Base-by-base conservation (phyloP, 2,113 vertebrate species). In the Eulacestoma nigropectus region DNA sequence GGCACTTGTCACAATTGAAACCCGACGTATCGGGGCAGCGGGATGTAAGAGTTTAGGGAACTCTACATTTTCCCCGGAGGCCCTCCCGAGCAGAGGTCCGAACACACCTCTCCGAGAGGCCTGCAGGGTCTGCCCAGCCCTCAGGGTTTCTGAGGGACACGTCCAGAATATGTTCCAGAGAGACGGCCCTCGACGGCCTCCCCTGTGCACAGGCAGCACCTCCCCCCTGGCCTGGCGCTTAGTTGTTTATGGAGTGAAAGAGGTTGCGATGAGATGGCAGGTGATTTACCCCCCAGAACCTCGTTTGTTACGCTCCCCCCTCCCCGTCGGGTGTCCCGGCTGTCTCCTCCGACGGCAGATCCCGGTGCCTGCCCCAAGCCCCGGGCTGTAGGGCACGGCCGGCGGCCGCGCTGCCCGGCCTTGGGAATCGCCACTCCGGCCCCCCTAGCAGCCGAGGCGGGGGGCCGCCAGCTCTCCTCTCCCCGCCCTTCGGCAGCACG, bases 1-100 rank as follows among this genome's bases (percentile, higher is more conserved):
- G 88, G 69, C 79, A 86, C 89, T 94, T 96, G 84, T 95, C 95
- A 96, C 95, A 93, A 90, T 56, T 96, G 85, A 96, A 90, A 96
- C 94, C 57, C 23, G 6, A 96, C 86, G 64, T 95, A 72, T 26
- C 5, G 26, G 74, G 82, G 42, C 74, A 95, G 41, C 4, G 18
- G 82, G 70, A 50, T 80, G 67, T 41, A 77, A 52, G 76, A 86
- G 33, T 89, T 96, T 57, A 64, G 52, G 63, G 74, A 56, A 23
- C 55, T 57, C 62, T 50, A 11, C 50, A 1, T 80, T 94, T 96
- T 73, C 21, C 74, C 32, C 15, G 10, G n/a, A 62, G 67, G 23
- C 39, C 55, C 23, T 77, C 77, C 52, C 7, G n/a, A 62, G n/a
- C 3, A 6, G 46, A 82, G 84, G 50, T 87, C 85, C 46, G 84